Percentiles rank a stretch among this genome's conserved stretches.
These are phyloP conservation scores for Phthorimaea operculella DNA, from an alignment of 1,140 invertebrate genomes.

Conservation along the genomic window DNA sequence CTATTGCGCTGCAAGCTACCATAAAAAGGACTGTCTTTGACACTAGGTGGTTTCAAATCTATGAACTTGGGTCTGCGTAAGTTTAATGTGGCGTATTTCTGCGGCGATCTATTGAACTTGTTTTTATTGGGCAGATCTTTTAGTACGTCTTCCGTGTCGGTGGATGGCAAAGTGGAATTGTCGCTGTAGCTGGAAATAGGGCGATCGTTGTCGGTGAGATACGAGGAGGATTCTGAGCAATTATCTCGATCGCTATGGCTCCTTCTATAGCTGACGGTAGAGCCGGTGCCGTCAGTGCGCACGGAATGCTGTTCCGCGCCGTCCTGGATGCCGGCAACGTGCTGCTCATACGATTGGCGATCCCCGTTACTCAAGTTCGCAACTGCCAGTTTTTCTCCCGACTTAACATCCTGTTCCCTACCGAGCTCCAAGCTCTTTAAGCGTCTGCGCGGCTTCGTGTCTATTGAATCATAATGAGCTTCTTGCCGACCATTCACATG, in stretches of 20 bases:
- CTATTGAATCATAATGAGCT: constrained; percentile 63
- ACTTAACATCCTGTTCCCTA: constrained; percentile 33
- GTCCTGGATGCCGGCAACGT: constrained; percentile 39
- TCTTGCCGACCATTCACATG: constrained; percentile 41
- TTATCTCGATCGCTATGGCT: constrained; percentile 60
- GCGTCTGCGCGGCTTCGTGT: constrained; percentile 56
- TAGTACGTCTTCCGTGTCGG: constrained; percentile 62
- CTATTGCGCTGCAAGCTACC: constrained; percentile 58
- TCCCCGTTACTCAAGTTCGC: constrained; percentile 52
- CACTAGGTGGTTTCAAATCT: constrained; percentile 45
- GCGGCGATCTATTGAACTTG: constrained; percentile 62
- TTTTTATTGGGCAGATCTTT: constrained; percentile 62
- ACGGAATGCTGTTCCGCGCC: constrained; percentile 57
- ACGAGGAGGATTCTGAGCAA: constrained; percentile 62
- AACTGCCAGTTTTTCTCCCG: constrained; percentile 41
- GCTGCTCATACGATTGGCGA: constrained; percentile 42
- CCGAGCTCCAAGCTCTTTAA: constrained; percentile 49
- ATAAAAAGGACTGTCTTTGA: constrained; percentile 53
- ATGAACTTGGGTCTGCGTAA: constrained; percentile 62
- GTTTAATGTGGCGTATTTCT: constrained; percentile 64
- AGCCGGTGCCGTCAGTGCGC: constrained; percentile 49
- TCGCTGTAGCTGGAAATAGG: constrained; percentile 64
- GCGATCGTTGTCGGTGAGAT: constrained; percentile 59
- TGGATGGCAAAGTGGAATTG: constrained; percentile 63
- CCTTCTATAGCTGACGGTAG: constrained; percentile 54